These are phyloP conservation scores for Pterostichus niger DNA, from an alignment of 2,888 invertebrate genomes.

Conservation along the genomic window DNA sequence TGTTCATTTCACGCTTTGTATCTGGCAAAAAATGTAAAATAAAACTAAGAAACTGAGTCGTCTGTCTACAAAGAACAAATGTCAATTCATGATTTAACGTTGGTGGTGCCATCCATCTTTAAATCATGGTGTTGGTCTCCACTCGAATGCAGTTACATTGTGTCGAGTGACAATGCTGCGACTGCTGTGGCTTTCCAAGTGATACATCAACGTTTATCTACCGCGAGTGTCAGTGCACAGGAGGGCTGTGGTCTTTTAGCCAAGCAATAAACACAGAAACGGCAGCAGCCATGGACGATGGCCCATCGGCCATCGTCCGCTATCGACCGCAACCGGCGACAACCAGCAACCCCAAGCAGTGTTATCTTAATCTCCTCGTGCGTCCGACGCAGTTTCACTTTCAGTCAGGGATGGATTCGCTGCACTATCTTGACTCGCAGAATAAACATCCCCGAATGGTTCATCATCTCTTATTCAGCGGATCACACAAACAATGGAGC, in stretches of 20 bases:
- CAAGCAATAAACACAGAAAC: constrained; percentile 58
- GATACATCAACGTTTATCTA: constrained; percentile 63
- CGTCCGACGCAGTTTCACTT: constrained; percentile 45
- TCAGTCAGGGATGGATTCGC: constrained; percentile 2
- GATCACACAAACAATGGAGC: constrained; percentile 62
- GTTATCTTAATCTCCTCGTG: constrained; percentile 28
- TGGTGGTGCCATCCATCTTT: constrained; percentile 17
- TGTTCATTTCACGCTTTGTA: no score
- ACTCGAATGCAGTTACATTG: constrained; percentile 40
- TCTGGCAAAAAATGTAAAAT: neutral
- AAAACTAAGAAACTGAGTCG: neutral
- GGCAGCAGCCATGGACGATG: constrained; percentile 18
- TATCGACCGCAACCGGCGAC: constrained; percentile 9
- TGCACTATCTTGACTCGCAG: constrained; percentile 29
- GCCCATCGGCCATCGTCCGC: constrained; percentile 1
- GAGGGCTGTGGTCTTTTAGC: constrained; percentile 53
- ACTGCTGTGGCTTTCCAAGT: constrained; percentile 30
- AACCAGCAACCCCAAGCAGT: neutral
- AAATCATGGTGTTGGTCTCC: constrained; percentile 27
- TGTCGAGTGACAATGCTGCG: constrained; percentile 11
- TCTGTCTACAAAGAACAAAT: neutral
- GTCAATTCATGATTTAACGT: constrained; percentile 38
- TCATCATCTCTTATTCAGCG: constrained; percentile 65
- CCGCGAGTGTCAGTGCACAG: neutral
- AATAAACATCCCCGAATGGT: constrained; percentile 57